Evolutionary conservation across 2,888 invertebrate genomes (phyloP).

Genomic region (Lamellibrachia columna): DNA sequence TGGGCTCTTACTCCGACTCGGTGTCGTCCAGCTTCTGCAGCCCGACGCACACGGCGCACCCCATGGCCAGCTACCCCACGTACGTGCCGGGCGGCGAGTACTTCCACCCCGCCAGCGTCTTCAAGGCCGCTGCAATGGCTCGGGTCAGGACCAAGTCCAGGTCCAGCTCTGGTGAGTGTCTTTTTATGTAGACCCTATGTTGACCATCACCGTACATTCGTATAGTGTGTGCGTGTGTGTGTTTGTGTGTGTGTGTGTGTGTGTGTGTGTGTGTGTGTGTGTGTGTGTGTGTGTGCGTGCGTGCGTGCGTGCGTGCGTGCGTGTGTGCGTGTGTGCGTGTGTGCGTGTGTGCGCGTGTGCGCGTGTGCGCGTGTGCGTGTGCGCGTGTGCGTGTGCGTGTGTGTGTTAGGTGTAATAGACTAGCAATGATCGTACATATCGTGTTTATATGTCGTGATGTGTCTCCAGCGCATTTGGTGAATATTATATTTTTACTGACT

Average conservation of each 20-base stretch:
- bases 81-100: constrained; percentile 42
- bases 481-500: no score
- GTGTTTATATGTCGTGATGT: no score
- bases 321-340: not conserved
- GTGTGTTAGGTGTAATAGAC: no score
- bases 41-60: constrained; percentile 43
- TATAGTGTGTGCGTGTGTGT: not conserved
- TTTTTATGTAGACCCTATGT: not conserved
- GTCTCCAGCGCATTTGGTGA: no score
- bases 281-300: not conserved
- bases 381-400: no score
- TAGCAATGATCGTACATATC: no score
- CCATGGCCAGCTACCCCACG: constrained; percentile 58
- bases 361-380: not conserved
- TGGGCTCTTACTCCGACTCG: not conserved
- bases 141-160: constrained; percentile 39
- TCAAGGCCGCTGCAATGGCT: constrained; percentile 41
- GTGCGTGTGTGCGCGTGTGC: not conserved
- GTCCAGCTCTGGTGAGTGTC: constrained; percentile 37
- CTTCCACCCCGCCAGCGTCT: constrained; percentile 40
- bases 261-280: not conserved
- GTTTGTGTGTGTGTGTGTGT: constrained; percentile 76
- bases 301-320: no score
- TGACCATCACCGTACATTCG: not conserved
- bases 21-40: not conserved